A percentile compares a stretch with the other conserved stretches of the same genome.
phyloP scores from a whole-genome alignment of 1,140 invertebrate species.

The Orius insidiosus region DNA sequence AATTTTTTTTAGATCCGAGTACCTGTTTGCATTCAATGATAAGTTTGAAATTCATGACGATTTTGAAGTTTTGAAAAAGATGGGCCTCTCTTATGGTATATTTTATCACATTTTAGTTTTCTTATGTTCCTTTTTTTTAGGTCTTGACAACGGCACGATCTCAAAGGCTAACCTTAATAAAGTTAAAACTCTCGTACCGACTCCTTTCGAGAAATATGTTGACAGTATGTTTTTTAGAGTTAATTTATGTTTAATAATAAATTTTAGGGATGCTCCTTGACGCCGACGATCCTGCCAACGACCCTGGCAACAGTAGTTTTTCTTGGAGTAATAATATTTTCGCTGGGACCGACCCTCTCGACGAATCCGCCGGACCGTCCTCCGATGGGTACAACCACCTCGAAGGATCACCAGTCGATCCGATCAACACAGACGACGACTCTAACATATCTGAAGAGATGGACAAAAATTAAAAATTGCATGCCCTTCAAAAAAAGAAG shows the following conservation, averaged over 20 bases:
- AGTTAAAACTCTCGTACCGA: conserved; percentile 79
- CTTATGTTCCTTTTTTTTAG: conserved; percentile 28
- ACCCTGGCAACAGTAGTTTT: not conserved
- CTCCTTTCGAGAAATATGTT: conserved; percentile 80
- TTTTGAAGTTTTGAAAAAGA: conserved; percentile 87
- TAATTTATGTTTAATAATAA: too few relatives aligned
- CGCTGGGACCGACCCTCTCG: not conserved
- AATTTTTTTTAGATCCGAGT: conserved; percentile 82
- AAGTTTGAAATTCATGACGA: conserved; percentile 99
- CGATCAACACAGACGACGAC: conserved; percentile 15
- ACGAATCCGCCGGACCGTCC: conserved; percentile 10
- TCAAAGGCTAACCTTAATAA: conserved; percentile 61
- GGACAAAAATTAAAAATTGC: conserved; percentile 5
- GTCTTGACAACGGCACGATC: conserved; percentile 78
- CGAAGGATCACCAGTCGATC: conserved; percentile 2
- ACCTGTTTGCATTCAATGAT: conserved; percentile 97
- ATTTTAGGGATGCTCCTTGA: conserved; percentile 9
- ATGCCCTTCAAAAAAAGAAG: too few relatives aligned
- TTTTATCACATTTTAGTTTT: conserved; percentile 17
- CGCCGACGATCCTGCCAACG: not conserved
- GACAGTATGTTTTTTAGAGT: conserved; percentile 63
- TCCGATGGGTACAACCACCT: not conserved
- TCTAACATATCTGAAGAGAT: conserved; percentile 14
- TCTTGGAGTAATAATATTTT: not conserved
- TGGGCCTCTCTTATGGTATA: conserved; percentile 80